Evolutionary conservation across 2,113 vertebrate genomes (phyloP).

Genomic region (Ceuthmochares aereus): DNA sequence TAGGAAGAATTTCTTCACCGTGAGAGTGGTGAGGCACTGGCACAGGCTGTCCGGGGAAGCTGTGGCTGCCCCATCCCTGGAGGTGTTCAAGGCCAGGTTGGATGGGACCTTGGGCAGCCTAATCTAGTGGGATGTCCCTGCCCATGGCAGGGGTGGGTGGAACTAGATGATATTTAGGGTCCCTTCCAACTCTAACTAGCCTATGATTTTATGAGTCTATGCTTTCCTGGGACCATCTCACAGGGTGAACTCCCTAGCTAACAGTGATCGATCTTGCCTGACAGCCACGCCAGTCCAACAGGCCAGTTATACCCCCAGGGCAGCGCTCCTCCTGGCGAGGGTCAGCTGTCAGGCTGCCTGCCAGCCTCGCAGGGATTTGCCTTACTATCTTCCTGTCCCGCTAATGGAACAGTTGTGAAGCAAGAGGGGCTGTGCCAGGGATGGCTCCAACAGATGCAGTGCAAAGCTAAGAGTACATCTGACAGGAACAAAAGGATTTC

Average conservation of each 20-base stretch:
- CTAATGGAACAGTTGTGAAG: neutral
- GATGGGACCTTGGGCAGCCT: too few relatives aligned
- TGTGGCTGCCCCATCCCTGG: too few relatives aligned
- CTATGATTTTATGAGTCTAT: neutral
- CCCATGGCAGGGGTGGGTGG: too few relatives aligned
- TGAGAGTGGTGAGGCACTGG: too few relatives aligned
- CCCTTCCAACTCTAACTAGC: too few relatives aligned
- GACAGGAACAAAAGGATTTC: neutral
- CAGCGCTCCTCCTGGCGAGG: neutral
- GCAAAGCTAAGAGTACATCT: neutral
- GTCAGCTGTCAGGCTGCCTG: neutral
- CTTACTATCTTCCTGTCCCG: neutral
- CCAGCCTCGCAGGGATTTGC: neutral
- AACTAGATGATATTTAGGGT: too few relatives aligned
- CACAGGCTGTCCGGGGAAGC: too few relatives aligned
- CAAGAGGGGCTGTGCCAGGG: neutral
- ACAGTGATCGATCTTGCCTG: neutral
- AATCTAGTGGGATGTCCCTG: too few relatives aligned
- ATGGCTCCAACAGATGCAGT: neutral
- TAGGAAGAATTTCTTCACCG: too few relatives aligned
- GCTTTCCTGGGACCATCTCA: neutral
- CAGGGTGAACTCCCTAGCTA: neutral
- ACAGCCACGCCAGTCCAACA: neutral
- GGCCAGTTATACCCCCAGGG: neutral
- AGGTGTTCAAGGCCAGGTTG: too few relatives aligned